Evolutionary conservation across 2,797 vertebrate genomes (phyloP).

Genomic region (Labeo calbasu): DNA sequence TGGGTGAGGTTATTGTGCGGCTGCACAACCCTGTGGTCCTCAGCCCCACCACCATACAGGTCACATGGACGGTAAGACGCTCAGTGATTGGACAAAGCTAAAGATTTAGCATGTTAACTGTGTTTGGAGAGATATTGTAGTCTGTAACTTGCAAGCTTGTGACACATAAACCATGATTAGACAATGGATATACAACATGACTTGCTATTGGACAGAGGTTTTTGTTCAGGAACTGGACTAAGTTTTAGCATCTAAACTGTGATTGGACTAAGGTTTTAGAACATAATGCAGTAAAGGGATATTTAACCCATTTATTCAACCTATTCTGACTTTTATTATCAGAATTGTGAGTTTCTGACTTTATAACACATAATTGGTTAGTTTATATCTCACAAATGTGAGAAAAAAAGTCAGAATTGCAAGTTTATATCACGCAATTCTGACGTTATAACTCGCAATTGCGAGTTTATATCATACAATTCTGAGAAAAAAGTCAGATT

Average conservation of each 20-base stretch:
- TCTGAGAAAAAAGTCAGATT: no score
- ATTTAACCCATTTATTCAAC: neutral
- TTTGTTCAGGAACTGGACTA: neutral
- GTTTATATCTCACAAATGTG: no score
- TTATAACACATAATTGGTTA: no score
- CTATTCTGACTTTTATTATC: no score
- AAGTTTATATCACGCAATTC: no score
- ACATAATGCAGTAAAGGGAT: neutral
- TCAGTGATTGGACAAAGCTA: constrained; percentile 23
- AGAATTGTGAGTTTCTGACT: no score
- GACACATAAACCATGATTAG: neutral
- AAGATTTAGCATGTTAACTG: neutral
- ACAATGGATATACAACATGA: no score
- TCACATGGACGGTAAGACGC: constrained; percentile 93
- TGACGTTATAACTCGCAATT: no score
- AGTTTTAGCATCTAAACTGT: neutral
- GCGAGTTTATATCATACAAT: no score
- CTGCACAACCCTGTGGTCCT: constrained; percentile 93
- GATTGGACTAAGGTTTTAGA: neutral
- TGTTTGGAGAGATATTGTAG: neutral
- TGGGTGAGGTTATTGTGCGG: constrained; percentile 93
- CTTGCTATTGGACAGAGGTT: neutral
- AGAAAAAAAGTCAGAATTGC: no score
- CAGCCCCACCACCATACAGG: constrained; percentile 93
- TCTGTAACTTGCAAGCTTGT: neutral